phyloP scores from a whole-genome alignment of 2,797 vertebrate genomes.

The Neomorphus geoffroyi region DNA sequence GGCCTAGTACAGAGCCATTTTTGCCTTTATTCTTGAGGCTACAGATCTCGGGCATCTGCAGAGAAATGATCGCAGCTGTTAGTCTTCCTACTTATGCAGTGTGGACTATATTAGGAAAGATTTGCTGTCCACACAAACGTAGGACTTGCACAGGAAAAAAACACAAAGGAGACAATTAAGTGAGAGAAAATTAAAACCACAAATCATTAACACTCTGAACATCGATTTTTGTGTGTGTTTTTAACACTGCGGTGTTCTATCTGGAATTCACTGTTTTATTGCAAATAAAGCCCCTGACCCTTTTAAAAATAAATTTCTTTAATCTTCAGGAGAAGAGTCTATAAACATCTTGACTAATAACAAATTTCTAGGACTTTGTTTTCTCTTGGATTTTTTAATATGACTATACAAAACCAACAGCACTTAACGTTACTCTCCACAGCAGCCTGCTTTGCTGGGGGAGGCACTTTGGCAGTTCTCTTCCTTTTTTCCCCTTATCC shows the following conservation, averaged over 20 bases:
- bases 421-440: slow-evolving; percentile 1
- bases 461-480: slow-evolving; percentile 46
- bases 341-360: slow-evolving; percentile 35
- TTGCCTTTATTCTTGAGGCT: neutral
- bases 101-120: neutral
- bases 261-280: slow-evolving; percentile 1
- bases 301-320: slow-evolving; percentile 39
- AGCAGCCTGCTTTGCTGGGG: slow-evolving; percentile 31
- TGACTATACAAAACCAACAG: slow-evolving; percentile 12
- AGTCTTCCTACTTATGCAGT: neutral
- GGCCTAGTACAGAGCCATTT: neutral
- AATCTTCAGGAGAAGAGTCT: neutral
- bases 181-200: neutral
- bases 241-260: neutral
- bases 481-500: neutral
- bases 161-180: neutral
- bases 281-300: neutral
- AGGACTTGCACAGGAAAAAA: neutral
- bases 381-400: neutral
- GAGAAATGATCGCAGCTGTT: neutral
- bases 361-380: slow-evolving; percentile 18
- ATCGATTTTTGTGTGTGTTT: neutral
- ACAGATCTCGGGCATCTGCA: neutral
- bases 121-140: neutral
- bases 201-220: neutral